Evolutionary conservation across 2,797 vertebrate genomes (phyloP).

Genomic region (Acanthornis magna): DNA sequence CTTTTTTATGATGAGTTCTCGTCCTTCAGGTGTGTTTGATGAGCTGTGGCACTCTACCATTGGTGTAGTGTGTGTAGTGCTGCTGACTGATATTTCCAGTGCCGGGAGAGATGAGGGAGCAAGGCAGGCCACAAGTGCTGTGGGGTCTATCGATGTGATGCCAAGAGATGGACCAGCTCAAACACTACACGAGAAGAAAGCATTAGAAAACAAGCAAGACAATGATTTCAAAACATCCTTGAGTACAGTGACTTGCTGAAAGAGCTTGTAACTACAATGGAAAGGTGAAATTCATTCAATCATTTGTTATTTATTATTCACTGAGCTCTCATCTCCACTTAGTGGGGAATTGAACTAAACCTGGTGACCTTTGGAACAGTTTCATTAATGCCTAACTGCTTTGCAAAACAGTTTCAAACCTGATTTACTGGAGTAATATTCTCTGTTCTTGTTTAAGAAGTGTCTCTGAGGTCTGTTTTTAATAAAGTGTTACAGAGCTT

Average conservation of each 20-base stretch:
- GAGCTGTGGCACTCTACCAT: background rate
- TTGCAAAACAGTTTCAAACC: conserved; percentile 43
- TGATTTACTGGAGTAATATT: conserved; percentile 64
- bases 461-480: conserved; percentile 37
- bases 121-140: background rate
- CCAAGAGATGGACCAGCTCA: background rate
- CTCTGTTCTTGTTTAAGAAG: conserved; percentile 5
- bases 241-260: background rate
- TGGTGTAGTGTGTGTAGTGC: background rate
- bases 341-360: conserved; percentile 22
- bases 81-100: background rate
- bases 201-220: background rate
- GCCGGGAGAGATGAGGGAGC: background rate
- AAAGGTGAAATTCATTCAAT: conserved; percentile 13
- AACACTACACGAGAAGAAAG: background rate
- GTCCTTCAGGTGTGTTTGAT: background rate
- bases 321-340: conserved; percentile 7
- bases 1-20: background rate
- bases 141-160: accelerated
- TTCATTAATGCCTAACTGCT: conserved; percentile 25
- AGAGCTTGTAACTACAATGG: background rate
- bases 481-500: conserved; percentile 13
- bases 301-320: conserved; percentile 45
- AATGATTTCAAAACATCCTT: background rate
- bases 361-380: conserved; percentile 13